Conservation (phyloP, 2,113 vertebrate genomes). For the human region DNA sequence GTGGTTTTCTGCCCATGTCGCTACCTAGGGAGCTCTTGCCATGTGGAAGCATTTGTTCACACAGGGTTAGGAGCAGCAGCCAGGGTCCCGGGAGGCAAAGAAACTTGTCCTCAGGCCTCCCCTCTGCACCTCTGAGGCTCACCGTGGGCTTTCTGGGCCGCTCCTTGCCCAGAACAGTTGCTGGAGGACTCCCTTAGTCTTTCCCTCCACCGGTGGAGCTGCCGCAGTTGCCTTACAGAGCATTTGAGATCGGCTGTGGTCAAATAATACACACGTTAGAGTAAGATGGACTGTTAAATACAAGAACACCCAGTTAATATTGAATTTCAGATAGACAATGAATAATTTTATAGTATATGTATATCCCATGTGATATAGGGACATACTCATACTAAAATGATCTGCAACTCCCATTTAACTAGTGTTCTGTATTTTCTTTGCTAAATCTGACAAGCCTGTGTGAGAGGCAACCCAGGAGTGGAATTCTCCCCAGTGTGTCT, state of each 20-base stretch:
- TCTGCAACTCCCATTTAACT: neutral
- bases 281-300: neutral
- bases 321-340: neutral
- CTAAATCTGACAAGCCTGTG: neutral
- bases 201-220: neutral
- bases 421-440: neutral
- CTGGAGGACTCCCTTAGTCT: neutral
- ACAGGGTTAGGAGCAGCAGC: neutral
- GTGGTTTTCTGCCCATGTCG: neutral
- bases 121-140: neutral
- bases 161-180: neutral
- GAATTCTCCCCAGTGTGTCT: neutral
- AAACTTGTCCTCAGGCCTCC: neutral
- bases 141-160: neutral
- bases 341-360: neutral
- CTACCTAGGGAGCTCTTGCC: neutral
- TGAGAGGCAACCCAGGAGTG: neutral
- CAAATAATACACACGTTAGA: neutral
- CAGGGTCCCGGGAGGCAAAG: neutral
- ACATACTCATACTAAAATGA: neutral
- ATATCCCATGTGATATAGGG: neutral
- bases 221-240: neutral
- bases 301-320: fast-evolving
- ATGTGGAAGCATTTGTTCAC: neutral
- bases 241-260: neutral